Conservation (phyloP, 2,888 invertebrate species). For the Dioctria rufipes region DNA sequence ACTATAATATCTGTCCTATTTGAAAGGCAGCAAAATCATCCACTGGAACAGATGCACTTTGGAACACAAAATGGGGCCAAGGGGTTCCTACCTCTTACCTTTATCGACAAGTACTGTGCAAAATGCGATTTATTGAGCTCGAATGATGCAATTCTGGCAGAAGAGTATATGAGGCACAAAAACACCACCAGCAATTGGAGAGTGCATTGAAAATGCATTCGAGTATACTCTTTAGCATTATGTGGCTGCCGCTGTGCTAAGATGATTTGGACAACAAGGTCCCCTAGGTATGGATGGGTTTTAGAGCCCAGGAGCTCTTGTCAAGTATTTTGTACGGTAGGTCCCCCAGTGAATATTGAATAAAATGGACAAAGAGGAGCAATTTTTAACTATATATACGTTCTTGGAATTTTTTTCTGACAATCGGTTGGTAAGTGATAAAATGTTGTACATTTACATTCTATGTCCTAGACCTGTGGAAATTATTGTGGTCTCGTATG, state of each 20-base stretch:
- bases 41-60: slow-evolving; percentile 52
- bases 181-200: slow-evolving; percentile 14
- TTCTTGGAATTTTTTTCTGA: too few relatives aligned
- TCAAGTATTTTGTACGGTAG: background rate
- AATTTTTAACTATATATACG: too few relatives aligned
- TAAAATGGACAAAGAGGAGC: background rate
- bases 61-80: slow-evolving; percentile 49
- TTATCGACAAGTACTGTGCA: slow-evolving; percentile 47
- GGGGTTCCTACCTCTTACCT: slow-evolving; percentile 34
- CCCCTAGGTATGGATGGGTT: background rate
- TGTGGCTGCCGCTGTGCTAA: slow-evolving; percentile 9
- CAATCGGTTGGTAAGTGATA: background rate
- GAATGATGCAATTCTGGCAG: slow-evolving; percentile 32
- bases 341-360: background rate
- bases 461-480: too few relatives aligned
- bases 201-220: slow-evolving; percentile 38
- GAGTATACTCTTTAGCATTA: slow-evolving; percentile 21
- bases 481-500: too few relatives aligned
- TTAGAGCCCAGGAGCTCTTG: background rate
- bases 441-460: too few relatives aligned
- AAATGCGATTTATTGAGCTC: slow-evolving; percentile 49
- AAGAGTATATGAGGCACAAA: background rate
- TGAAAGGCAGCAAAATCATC: slow-evolving; percentile 46
- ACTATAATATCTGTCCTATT: slow-evolving; percentile 34
- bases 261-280: slow-evolving; percentile 35